Evolutionary conservation across 2,888 invertebrate species (phyloP), one percentile per base, ranked within the genome.

Genomic region (Cheilosia scutellata): DNA sequence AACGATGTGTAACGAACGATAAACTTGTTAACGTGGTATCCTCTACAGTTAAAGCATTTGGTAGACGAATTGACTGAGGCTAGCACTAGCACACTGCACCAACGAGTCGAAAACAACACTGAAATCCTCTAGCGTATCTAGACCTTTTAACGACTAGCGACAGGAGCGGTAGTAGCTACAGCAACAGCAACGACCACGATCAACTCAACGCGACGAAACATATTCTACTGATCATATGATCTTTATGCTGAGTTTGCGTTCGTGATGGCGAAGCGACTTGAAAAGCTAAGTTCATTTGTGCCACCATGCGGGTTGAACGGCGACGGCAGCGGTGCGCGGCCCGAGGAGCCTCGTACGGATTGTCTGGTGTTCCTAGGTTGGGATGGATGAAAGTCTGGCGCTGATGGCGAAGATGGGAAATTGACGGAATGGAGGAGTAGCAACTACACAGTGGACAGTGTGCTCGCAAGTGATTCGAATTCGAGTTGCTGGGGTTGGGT

Each of bases 191-290:
- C 44, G 9, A 37, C 51, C 62, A 6, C 70, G 74, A 80, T 53
- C 70, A 82, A 51, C 25, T 44, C 86, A 51, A 82, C 71, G 55
- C 80, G 58, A 70, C 82, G 86, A 86, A 82, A 76, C 82, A 72
- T 86, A 68, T 71, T 76, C 80, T 66, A 82, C 86, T 86, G 86
- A 82, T 82, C 86, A 82, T 71, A 76, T 76, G 86, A 82, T 76
- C 76, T 80, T 65, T 80, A 80, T 84, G 84, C 53, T 86, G 82
- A 76, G 80, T 65, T 76, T 65, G 42, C 47, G 74, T 79, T 84
- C 29, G 47, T 31, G 68, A 63, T 70, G 72, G 27, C 51, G 51
- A 53, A 29, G 27, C 27, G 68, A 55, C 68, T 75, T 65, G 60
- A 60, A 82, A 78, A 82, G 78, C 79, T 80, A 57, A 86, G 72